Conservation (phyloP, 2,888 invertebrate genomes). For the Drosophila vallismaia region DNA sequence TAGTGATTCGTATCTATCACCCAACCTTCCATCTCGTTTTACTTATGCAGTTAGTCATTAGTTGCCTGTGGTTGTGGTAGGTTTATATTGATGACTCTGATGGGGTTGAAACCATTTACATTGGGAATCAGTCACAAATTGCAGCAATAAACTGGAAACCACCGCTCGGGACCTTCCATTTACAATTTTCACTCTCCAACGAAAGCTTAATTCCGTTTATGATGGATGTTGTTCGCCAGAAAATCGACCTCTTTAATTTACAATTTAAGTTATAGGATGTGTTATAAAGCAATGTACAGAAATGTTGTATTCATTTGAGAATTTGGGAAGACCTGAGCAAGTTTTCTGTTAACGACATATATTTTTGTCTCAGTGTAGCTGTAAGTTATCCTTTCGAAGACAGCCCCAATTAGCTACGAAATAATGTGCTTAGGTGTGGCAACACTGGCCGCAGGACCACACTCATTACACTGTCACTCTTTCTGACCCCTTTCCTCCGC, state of each 20-base stretch:
- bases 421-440: constrained; percentile 48
- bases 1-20: not conserved
- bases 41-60: constrained; percentile 38
- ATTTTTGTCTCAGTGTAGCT: not conserved
- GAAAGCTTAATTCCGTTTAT: constrained; percentile 15
- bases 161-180: not conserved
- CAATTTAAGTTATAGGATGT: no score
- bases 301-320: no score
- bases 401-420: constrained; percentile 47
- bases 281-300: no score
- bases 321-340: no score
- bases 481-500: constrained; percentile 6
- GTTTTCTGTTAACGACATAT: no score
- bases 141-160: constrained; percentile 2
- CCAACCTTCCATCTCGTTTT: constrained; percentile 2
- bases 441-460: constrained; percentile 34
- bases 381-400: constrained; percentile 14
- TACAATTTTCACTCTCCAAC: constrained; percentile 1
- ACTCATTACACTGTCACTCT: constrained; percentile 46
- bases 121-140: constrained; percentile 18
- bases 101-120: constrained; percentile 29
- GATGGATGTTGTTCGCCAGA: not conserved
- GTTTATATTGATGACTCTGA: constrained; percentile 43
- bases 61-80: constrained; percentile 37
- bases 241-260: no score